Percentiles rank a stretch among this genome's conserved stretches.
Evolutionary conservation across 2,888 invertebrate species (phyloP).

Genomic region (Sphaerophoria taeniata): DNA sequence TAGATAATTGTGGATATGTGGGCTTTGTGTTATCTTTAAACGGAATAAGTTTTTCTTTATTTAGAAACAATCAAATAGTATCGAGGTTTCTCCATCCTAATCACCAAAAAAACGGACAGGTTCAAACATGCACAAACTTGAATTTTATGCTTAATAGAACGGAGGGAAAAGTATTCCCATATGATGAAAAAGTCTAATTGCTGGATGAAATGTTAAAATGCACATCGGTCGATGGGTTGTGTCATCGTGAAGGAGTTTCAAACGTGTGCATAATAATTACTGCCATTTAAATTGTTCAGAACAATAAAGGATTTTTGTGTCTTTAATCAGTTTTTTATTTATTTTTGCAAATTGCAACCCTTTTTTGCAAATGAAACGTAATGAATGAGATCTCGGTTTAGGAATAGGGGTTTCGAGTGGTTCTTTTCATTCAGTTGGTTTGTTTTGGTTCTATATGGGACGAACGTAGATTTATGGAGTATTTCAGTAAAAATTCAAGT

Average conservation of each 20-base stretch:
- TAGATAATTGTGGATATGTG: too few species aligned
- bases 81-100: not conserved
- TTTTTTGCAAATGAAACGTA: conserved; percentile 6
- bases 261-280: conserved; percentile 37
- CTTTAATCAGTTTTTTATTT: conserved; percentile 30
- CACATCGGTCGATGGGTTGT: conserved; percentile 16
- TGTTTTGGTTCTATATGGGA: not conserved
- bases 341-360: conserved; percentile 34
- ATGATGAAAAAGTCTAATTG: not conserved
- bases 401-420: conserved; percentile 39
- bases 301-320: not conserved
- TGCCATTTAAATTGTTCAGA: not conserved
- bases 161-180: too few species aligned
- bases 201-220: conserved; percentile 38
- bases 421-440: not conserved
- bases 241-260: not conserved
- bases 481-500: conserved; percentile 16
- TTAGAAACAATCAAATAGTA: not conserved
- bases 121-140: conserved; percentile 47
- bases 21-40: too few species aligned
- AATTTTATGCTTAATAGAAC: too few species aligned
- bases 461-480: conserved; percentile 15
- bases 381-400: not conserved
- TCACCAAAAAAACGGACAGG: not conserved
- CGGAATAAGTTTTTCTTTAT: not conserved